phyloP scores from a whole-genome alignment of 2,888 invertebrate species.

The Drosophila mulleri region DNA sequence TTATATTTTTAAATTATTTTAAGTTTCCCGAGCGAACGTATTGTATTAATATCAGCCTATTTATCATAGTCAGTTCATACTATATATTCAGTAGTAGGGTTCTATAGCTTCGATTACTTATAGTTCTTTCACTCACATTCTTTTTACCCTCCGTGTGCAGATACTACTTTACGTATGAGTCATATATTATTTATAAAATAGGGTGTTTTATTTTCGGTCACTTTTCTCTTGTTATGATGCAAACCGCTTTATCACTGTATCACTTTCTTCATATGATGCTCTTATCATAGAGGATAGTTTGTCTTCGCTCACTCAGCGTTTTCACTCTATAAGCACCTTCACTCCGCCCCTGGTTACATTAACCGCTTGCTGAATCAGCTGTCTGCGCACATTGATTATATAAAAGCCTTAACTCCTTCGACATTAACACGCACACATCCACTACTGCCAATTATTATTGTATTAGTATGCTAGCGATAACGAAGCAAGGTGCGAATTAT shows the following conservation, averaged over 20 bases:
- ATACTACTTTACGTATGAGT: background rate
- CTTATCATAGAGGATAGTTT: background rate
- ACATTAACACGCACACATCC: background rate
- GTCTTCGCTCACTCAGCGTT: background rate
- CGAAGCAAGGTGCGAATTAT: constrained; percentile 36
- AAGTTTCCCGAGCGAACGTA: too few relatives aligned
- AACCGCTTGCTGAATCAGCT: constrained; percentile 50
- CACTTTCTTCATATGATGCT: background rate
- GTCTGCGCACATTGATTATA: constrained; percentile 51
- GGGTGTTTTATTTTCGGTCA: background rate
- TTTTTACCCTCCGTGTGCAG: background rate
- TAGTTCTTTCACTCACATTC: background rate
- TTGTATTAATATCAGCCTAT: background rate
- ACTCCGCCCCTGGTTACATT: background rate
- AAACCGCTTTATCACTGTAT: background rate
- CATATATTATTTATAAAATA: background rate
- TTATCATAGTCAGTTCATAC: background rate
- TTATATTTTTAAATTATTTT: too few relatives aligned
- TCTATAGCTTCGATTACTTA: background rate
- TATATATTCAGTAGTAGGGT: background rate
- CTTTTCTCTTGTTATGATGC: background rate
- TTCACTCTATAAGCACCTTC: background rate
- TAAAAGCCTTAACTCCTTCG: constrained; percentile 35
- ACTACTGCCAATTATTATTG: background rate
- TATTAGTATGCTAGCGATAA: background rate